Base-by-base conservation (phyloP, 2,797 vertebrate species). In the Enteromius anoplus region DNA sequence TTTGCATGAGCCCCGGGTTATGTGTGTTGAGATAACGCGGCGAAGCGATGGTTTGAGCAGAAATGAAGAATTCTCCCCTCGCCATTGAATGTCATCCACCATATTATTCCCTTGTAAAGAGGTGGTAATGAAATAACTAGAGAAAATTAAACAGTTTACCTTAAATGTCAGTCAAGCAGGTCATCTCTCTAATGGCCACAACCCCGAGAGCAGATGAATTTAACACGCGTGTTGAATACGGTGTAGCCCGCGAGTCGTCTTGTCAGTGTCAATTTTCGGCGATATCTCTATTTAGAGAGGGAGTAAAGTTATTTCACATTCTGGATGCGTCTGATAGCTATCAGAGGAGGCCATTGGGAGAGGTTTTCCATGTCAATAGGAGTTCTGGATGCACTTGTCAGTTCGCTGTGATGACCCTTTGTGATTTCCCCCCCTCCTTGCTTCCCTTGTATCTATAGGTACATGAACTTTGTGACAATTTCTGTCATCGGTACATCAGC, bases 401-500 rank as follows among this genome's bases (percentile, higher is more conserved):
- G 89, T 93, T 93, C 93, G 89, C 90, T 93, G 80, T 94, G 92
- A 92, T 79, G 89, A 89, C 87, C 89, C 88, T 89, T 89, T 84
- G 89, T 93, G 89, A 90, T 93, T 92, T 93, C 93, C 87, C 87
- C 92, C 93, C 14, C 47, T 11, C 47, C 93, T 51, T 32, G 23
- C 70, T 84, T 90, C 85, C 87, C 78, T 72, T 81, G 86, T 89
- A 86, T 90, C 87, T 88, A 90, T 91, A 99, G 98, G 98, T 99
- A 90, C 98, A 99, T 94, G 98, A 99, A 95, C 95, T 99, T 92
- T 99, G 98, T 95, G 98, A 99, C 96, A 99, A 99, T 95, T 99
- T 99, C 95, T 99, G 98, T 95, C 98, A 99, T 95, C 97, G 98
- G 94, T 99, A 99, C 96, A 99, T 99, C 96, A 99, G 98, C 96